Base-by-base conservation (phyloP, 2,888 invertebrate species). In the Cryptus armator region DNA sequence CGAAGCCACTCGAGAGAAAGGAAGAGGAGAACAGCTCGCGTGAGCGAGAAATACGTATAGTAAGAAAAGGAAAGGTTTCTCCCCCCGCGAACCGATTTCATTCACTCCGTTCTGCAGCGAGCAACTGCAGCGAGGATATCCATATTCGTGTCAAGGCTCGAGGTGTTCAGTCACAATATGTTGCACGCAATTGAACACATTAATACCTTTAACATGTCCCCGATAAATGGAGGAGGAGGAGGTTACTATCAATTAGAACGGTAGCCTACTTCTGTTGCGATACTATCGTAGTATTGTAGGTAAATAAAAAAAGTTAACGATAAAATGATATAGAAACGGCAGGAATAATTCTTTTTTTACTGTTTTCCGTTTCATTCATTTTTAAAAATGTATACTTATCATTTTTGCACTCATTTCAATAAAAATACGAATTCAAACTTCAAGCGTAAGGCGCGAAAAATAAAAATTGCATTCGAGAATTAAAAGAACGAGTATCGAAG, bases 121-220 rank as follows among this genome's bases (percentile, higher is more conserved):
- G 24, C 24, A 14, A 14, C 19, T 24, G 19, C n/a, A 12, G 48
- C 62, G 59, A 7, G 32, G 43, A 48, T 51, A 71, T 62, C 29
- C 64, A 68, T 68, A 85, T 87, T 85, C 75, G 79, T 87, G 86
- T 87, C 86, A 86, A 87, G 86, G 86, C 78, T 62, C 74, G 59
- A 62, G 46, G 56, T 46, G 46, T 75, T 68, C 66, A 12, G 56
- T 76, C 79, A 19, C 62, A 19, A 71, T 67, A 19, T 80, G 48
- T 24, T 51, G 19, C 43, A 75, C 78, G 44, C 46, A 43, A 37
- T 16, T 44, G 51, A 43, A 43, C 14, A 16, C 44, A 44, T 19
- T 10, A 64, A 29, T 19, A 48, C 44, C 59, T 53, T 79, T 67
- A 24, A 56, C 59, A 29, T 62, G 81, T 68, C 81, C 81, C 72